Evolutionary conservation across 2,888 invertebrate species (phyloP), one percentile per base, ranked within the genome.

Genomic region (Morpho helenor): DNA sequence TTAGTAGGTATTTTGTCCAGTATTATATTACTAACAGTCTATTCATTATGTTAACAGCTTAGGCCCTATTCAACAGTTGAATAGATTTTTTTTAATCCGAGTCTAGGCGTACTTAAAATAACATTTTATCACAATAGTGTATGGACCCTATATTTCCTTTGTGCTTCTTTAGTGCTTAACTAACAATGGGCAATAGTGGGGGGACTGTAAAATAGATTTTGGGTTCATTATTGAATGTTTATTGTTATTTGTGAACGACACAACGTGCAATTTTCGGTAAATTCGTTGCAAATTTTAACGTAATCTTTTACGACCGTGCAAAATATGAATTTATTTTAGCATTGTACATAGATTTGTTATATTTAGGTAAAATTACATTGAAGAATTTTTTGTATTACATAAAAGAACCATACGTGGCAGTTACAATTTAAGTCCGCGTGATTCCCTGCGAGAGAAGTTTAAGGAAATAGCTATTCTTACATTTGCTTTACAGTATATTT

Each of bases 91-190:
- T 53, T 53, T 56, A 49, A 49, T 57, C 54, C 53, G 49, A 46
- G 51, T 48, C 60, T 60, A 60, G 54, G 53, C 49, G 16, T 23
- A 52, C 47, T 60, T 52, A 50, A 57, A 56, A 60, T 56, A 51
- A 50, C 41, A 45, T 46, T 56, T 47, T 49, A 47, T 48, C 7
- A 52, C 54, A 60, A 60, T 60, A 57, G 57, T 47, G 41, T 46
- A 41, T 47, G 46, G 40, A 40, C 53, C 52, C 53, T 8, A 47
- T 46, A 46, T 47, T 47, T 16, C 46, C 16, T 53, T 53, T 53
- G 53, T 53, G 40, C 16, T 47, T n/a, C 8, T 41, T 53, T 53
- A 53, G 53, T 53, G 22, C 53, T 45, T 22, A 22, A 47, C 16
- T 46, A 45, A 53, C 53, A 53, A 53, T 53, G n/a, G 53, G 22